Conservation (phyloP, 2,113 vertebrate genomes). For the Himantopus leucocephalus region DNA sequence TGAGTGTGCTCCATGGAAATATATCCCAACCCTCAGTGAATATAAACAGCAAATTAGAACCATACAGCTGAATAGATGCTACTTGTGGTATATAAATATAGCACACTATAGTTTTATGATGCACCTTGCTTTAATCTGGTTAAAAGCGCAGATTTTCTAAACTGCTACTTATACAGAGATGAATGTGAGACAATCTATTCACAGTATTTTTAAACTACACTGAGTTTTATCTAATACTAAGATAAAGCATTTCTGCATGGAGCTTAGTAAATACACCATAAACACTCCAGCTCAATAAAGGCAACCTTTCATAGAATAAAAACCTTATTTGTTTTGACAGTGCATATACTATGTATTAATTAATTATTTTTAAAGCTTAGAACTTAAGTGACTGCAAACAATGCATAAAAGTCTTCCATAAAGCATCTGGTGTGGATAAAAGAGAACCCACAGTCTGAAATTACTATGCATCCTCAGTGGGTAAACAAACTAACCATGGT, state of each 20-base stretch:
- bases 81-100: neutral
- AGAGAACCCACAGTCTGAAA: neutral
- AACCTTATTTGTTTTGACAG: neutral
- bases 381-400: neutral
- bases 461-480: neutral
- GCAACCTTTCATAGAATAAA: neutral
- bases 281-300: neutral
- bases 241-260: neutral
- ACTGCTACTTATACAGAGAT: neutral
- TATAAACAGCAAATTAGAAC: neutral
- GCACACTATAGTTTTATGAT: neutral
- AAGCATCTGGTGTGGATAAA: neutral
- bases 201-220: neutral
- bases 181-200: neutral
- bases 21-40: neutral
- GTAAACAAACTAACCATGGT: neutral
- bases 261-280: neutral
- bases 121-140: neutral
- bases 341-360: neutral
- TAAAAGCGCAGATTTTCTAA: neutral
- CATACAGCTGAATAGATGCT: neutral
- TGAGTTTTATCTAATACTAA: neutral
- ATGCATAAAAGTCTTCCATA: neutral
- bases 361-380: constrained; percentile 19
- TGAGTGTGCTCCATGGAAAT: neutral